Conservation (phyloP, 1,140 invertebrate species). For the Drosophila lacertosa region DNA sequence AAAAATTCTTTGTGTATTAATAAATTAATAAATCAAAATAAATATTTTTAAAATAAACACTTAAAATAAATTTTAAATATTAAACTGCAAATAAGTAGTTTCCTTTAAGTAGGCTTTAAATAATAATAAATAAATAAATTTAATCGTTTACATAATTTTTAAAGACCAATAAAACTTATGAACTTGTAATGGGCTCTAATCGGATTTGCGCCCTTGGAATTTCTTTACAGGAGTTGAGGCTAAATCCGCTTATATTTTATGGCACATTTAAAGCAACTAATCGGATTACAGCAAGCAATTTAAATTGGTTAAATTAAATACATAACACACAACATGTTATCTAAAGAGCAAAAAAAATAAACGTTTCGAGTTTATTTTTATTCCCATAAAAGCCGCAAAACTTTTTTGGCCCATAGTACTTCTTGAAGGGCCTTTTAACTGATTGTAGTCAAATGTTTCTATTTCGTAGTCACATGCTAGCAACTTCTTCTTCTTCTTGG, state of each 20-base stretch:
- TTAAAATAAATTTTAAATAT: neutral
- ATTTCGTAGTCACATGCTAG: too few relatives aligned
- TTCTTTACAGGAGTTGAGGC: neutral
- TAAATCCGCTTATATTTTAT: slow-evolving; percentile 45
- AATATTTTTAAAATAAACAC: neutral
- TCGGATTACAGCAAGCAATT: slow-evolving; percentile 27
- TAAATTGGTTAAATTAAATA: slow-evolving; percentile 8
- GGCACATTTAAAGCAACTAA: slow-evolving; percentile 17
- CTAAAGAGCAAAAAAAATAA: too few relatives aligned
- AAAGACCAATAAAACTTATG: neutral
- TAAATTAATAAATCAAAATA: neutral
- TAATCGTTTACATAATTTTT: neutral
- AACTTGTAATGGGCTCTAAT: slow-evolving; percentile 6
- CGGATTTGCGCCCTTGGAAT: slow-evolving; percentile 7
- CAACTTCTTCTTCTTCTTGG: slow-evolving; percentile 19
- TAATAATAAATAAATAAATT: neutral
- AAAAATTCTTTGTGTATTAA: too few relatives aligned
- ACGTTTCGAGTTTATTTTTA: neutral
- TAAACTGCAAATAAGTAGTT: neutral
- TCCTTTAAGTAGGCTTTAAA: neutral
- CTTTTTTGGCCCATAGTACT: slow-evolving; percentile 16
- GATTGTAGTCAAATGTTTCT: slow-evolving; percentile 22
- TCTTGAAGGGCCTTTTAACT: slow-evolving; percentile 29
- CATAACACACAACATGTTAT: neutral
- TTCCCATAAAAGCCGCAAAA: neutral